phyloP scores from a whole-genome alignment of 2,797 vertebrate species.

The Erpetoichthys calabaricus region DNA sequence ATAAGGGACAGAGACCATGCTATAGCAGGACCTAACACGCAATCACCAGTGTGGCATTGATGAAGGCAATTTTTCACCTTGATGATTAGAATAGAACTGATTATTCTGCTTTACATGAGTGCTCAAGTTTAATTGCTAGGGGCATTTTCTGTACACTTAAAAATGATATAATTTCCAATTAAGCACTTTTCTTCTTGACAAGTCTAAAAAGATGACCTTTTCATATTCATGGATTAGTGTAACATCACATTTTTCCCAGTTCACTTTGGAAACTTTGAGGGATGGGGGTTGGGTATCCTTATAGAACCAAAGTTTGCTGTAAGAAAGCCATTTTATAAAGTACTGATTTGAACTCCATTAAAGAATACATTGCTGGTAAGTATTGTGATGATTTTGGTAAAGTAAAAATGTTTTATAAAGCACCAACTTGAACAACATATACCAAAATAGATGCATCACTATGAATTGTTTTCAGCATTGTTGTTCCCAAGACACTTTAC shows the following conservation, averaged over 20 bases:
- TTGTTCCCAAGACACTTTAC: too few relatives aligned
- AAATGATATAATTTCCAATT: constrained; percentile 2
- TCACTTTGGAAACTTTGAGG: too few relatives aligned
- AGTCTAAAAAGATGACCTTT: constrained; percentile 1
- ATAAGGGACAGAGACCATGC: not conserved
- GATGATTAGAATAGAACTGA: constrained; percentile 1
- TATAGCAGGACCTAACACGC: not conserved
- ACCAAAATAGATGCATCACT: too few relatives aligned
- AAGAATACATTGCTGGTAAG: too few relatives aligned
- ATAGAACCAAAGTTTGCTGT: too few relatives aligned
- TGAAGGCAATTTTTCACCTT: not conserved
- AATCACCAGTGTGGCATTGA: not conserved
- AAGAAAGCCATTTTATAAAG: too few relatives aligned
- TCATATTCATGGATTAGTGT: not conserved
- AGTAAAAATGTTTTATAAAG: too few relatives aligned
- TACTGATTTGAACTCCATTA: too few relatives aligned
- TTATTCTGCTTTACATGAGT: not conserved
- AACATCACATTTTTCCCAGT: not conserved
- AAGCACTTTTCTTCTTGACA: constrained; percentile 1
- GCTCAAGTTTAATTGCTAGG: constrained; percentile 2
- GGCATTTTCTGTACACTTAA: constrained; percentile 2
- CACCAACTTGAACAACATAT: too few relatives aligned
- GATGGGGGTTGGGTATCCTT: too few relatives aligned
- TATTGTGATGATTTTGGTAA: too few relatives aligned
- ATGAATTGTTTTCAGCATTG: too few relatives aligned